phyloP scores from a whole-genome alignment of 1,140 invertebrate genomes.

The roundworm (Caenorhabditis elegans) region WBcel235 BX284604.4:10291501-10292000 shows the following conservation, averaged over 20 bases:
- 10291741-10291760: background rate
- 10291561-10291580: background rate
- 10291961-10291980: background rate
- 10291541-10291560: background rate
- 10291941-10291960: background rate
- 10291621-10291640: background rate
- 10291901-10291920: no score
- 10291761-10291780: background rate
- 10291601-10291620: background rate
- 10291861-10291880: constrained; percentile 30
- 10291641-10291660: constrained; percentile 6
- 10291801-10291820: constrained; percentile 24
- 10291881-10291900: background rate
- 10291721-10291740: background rate
- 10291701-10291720: constrained; percentile 4
- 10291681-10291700: constrained; percentile 42
- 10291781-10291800: background rate
- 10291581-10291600: background rate
- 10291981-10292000: background rate
- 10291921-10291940: no score
- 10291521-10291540: background rate
- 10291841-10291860: background rate
- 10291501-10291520: no score
- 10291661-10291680: constrained; percentile 12
- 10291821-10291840: constrained; percentile 43